phyloP scores from a whole-genome alignment of 2,888 invertebrate genomes.

The Beris morrisii region DNA sequence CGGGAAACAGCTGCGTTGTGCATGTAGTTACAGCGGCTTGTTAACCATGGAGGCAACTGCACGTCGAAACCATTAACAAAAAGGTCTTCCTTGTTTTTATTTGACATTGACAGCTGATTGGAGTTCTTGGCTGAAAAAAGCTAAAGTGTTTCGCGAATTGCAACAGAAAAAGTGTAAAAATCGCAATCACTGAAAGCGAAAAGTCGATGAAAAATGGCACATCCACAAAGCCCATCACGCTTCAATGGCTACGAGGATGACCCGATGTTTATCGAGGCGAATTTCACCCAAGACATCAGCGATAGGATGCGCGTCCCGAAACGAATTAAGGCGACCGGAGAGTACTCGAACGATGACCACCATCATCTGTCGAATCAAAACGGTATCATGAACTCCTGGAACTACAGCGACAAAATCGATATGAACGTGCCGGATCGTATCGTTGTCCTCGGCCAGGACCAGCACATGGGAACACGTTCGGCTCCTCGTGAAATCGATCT shows the following conservation, averaged over 20 bases:
- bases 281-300: constrained; percentile 76
- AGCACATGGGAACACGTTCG: constrained; percentile 70
- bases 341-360: constrained; percentile 66
- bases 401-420: constrained; percentile 74
- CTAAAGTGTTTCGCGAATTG: too few relatives aligned
- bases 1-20: too few relatives aligned
- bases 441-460: constrained; percentile 79
- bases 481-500: constrained; percentile 84
- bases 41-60: too few relatives aligned
- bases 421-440: constrained; percentile 96
- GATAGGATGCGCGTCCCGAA: constrained; percentile 82
- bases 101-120: too few relatives aligned
- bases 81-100: too few relatives aligned
- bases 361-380: constrained; percentile 62
- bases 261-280: constrained; percentile 60
- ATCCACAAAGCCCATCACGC: constrained; percentile 64
- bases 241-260: constrained; percentile 68
- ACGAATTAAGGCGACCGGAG: constrained; percentile 74
- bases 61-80: too few relatives aligned
- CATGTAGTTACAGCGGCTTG: too few relatives aligned
- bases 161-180: too few relatives aligned
- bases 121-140: too few relatives aligned
- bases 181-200: too few relatives aligned
- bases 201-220: constrained; percentile 58
- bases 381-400: constrained; percentile 63